A percentile compares a stretch with the other conserved stretches of the same genome.
Conservation (phyloP, 2,888 invertebrate species). For the Elegia similella region DNA sequence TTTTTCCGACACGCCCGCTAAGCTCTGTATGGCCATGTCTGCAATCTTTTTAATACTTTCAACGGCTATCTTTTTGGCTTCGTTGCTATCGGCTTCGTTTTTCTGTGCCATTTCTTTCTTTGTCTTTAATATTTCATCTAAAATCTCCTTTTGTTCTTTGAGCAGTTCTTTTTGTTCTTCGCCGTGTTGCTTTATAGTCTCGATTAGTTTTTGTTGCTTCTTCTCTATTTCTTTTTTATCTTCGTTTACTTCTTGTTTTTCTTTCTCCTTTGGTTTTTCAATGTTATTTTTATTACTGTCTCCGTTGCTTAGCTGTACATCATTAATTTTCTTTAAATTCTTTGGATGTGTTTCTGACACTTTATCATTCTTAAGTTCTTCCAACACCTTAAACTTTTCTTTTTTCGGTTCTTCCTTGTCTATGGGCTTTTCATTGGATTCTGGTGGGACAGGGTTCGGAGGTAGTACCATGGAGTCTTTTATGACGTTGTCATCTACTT, state of each 20-base stretch:
- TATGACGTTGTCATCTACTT: conserved; percentile 36
- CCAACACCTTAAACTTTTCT: not conserved
- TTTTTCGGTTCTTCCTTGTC: conserved; percentile 49
- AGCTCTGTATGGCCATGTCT: conserved; percentile 69
- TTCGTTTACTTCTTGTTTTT: conserved; percentile 29
- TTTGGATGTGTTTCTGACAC: conserved; percentile 59
- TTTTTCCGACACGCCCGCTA: conserved; percentile 65
- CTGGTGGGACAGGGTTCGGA: conserved; percentile 72
- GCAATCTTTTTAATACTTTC: conserved; percentile 78
- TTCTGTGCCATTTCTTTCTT: conserved; percentile 72
- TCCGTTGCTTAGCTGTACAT: conserved; percentile 44
- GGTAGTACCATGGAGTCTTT: conserved; percentile 72
- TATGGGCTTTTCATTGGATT: conserved; percentile 60
- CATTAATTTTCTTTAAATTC: conserved; percentile 53
- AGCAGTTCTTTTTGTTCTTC: conserved; percentile 85
- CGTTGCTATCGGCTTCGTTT: conserved; percentile 62
- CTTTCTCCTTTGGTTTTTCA: conserved; percentile 31
- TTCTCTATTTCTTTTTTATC: conserved; percentile 48
- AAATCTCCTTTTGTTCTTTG: conserved; percentile 84
- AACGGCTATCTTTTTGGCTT: conserved; percentile 74
- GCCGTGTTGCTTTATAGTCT: conserved; percentile 85
- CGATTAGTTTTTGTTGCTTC: conserved; percentile 78
- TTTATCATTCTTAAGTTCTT: conserved; percentile 31
- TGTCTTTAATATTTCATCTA: conserved; percentile 82
- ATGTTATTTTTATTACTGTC: conserved; percentile 33